These are phyloP conservation scores for Platyura marginata DNA, from an alignment of 1,140 invertebrate species.

Conservation along the genomic window DNA sequence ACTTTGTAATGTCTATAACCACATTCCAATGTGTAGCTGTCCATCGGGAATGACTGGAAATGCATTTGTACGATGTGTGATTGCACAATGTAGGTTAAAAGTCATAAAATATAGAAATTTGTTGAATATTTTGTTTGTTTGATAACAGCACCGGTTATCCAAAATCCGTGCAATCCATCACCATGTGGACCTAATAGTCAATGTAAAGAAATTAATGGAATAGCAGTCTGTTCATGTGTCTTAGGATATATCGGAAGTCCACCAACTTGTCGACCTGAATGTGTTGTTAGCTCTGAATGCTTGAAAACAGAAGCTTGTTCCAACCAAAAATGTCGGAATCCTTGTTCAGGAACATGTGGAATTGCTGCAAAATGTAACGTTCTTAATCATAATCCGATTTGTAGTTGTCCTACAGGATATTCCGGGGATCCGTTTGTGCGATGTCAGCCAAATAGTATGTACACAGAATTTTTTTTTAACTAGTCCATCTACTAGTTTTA, in stretches of 20 bases:
- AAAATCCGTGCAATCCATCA: constrained; percentile 46
- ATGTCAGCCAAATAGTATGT: constrained; percentile 29
- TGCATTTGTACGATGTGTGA: constrained; percentile 34
- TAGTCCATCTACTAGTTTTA: no score
- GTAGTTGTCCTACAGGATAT: constrained; percentile 40
- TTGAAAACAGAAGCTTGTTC: constrained; percentile 41
- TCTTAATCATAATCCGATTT: constrained; percentile 41
- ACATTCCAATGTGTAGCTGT: constrained; percentile 46
- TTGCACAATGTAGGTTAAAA: no score
- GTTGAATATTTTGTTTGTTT: no score
- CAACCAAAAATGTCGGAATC: constrained; percentile 47
- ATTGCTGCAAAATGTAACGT: constrained; percentile 31
- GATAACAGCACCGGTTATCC: constrained; percentile 1
- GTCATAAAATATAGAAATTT: no score
- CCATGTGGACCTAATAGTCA: constrained; percentile 52
- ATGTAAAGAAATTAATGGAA: constrained; percentile 37
- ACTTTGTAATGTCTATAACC: constrained; percentile 70
- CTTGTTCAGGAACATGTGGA: constrained; percentile 48
- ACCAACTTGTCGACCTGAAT: constrained; percentile 48
- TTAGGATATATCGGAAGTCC: constrained; percentile 39
- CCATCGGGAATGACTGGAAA: constrained; percentile 41
- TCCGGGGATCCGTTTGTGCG: constrained; percentile 52
- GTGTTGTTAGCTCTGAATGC: constrained; percentile 45
- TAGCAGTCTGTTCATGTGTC: constrained; percentile 44
- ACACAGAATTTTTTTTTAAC: no score